phyloP scores from a whole-genome alignment of 2,888 invertebrate species.

The Anagyrus pseudococci region DNA sequence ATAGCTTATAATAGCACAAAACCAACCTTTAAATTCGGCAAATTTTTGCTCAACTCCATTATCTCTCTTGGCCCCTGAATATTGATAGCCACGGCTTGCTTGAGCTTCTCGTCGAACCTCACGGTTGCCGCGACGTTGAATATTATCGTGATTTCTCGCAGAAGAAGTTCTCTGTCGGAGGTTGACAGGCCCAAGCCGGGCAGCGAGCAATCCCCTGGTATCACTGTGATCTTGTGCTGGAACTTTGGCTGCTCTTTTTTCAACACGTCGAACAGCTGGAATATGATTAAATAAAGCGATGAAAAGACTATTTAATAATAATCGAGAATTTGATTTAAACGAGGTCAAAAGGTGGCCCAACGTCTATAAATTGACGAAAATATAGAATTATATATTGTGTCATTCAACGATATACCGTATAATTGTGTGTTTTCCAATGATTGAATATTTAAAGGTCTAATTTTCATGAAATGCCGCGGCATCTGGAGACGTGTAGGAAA shows the following conservation, averaged over 20 bases:
- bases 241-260: slow-evolving; percentile 69
- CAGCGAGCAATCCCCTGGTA: slow-evolving; percentile 69
- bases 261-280: slow-evolving; percentile 67
- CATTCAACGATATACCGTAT: no score
- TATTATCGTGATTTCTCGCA: slow-evolving; percentile 64
- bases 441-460: no score
- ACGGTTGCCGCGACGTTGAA: slow-evolving; percentile 69
- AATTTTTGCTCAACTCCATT: slow-evolving; percentile 70
- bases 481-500: no score
- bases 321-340: no score
- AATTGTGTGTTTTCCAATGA: no score
- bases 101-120: slow-evolving; percentile 77
- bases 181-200: slow-evolving; percentile 68
- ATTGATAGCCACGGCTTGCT: slow-evolving; percentile 76
- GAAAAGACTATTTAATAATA: no score
- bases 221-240: slow-evolving; percentile 66
- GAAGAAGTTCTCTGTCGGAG: slow-evolving; percentile 65
- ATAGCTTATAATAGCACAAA: no score
- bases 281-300: slow-evolving; percentile 8
- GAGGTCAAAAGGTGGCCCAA: not conserved
- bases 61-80: slow-evolving; percentile 73
- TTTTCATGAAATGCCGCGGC: no score
- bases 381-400: not conserved
- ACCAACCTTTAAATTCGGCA: slow-evolving; percentile 67
- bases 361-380: not conserved